Conservation (phyloP, 2,113 vertebrate species). For the Cebus imitator region DNA sequence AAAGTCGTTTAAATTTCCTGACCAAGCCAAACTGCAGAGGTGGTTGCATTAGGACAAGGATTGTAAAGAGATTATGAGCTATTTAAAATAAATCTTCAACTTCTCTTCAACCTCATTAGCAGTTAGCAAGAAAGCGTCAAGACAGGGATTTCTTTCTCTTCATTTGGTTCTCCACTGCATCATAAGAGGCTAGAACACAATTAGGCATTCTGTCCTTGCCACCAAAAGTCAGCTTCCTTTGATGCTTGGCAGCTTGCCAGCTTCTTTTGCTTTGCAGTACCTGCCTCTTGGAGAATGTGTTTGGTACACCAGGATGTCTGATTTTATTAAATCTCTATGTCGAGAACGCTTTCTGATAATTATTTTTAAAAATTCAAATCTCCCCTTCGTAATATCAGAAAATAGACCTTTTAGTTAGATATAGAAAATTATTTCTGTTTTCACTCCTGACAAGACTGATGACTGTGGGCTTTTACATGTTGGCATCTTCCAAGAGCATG, state of each 20-base stretch:
- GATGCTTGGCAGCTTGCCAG: background rate
- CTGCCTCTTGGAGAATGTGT: background rate
- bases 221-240: background rate
- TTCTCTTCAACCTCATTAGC: constrained; percentile 67
- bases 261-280: background rate
- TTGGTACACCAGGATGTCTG: background rate
- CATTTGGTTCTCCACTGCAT: background rate
- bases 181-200: background rate
- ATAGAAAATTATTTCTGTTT: background rate
- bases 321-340: background rate
- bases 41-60: constrained; percentile 58
- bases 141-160: constrained; percentile 49
- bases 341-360: background rate
- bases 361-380: background rate
- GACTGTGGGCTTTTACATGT: background rate
- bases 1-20: constrained; percentile 51
- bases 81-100: constrained; percentile 65
- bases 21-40: background rate
- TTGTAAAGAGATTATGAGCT: constrained; percentile 73
- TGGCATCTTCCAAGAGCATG: background rate
- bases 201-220: constrained; percentile 34
- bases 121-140: constrained; percentile 56
- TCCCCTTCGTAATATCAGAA: background rate
- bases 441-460: background rate
- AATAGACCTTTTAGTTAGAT: background rate